phyloP scores from a whole-genome alignment of 2,888 invertebrate genomes.

The Callosobruchus maculatus region DNA sequence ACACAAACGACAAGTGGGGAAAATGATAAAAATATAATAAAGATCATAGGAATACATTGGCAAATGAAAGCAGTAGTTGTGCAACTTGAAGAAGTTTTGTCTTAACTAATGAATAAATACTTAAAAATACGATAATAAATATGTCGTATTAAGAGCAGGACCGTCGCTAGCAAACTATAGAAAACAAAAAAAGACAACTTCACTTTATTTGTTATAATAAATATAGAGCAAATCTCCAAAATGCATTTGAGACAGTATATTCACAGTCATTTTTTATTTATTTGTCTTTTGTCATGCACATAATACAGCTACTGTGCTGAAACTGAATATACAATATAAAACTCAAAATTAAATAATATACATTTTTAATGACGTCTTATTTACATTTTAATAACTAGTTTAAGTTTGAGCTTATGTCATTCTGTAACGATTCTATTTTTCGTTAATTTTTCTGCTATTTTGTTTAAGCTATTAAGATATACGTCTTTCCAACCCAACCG shows the following conservation, averaged over 20 bases:
- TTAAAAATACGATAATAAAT: constrained; percentile 34
- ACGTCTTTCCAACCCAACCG: too few species aligned
- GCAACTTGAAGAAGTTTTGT: constrained; percentile 28
- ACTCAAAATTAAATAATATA: too few species aligned
- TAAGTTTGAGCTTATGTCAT: not conserved
- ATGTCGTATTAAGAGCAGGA: not conserved
- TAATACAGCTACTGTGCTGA: too few species aligned
- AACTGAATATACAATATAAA: too few species aligned
- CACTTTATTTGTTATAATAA: too few species aligned
- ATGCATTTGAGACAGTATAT: too few species aligned
- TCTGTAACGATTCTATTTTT: not conserved
- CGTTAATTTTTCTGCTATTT: too few species aligned
- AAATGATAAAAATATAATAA: constrained; percentile 7
- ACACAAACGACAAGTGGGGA: constrained; percentile 1
- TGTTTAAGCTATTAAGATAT: too few species aligned
- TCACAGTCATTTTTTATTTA: too few species aligned
- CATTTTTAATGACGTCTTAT: too few species aligned
- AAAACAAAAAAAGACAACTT: not conserved
- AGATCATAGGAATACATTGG: constrained; percentile 36
- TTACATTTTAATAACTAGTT: not conserved
- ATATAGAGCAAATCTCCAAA: too few species aligned
- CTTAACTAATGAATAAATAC: constrained; percentile 40
- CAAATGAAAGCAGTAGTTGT: constrained; percentile 38
- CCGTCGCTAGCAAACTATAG: not conserved
- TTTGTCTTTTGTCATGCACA: too few species aligned